Conservation (phyloP, 2,797 vertebrate species). For the Acipenser ruthenus region DNA sequence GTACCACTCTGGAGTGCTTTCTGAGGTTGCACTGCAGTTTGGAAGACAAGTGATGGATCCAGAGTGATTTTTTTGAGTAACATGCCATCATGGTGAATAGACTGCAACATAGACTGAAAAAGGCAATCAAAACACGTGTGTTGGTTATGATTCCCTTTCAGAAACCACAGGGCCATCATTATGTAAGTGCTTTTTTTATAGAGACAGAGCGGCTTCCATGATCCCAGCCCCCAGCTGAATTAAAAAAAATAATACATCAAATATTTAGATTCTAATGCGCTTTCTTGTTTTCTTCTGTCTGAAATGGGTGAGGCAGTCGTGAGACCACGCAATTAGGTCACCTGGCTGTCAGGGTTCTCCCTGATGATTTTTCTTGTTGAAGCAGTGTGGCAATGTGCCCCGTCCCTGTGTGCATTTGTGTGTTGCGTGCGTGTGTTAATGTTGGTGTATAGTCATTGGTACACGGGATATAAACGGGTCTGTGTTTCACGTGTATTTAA, state of each 20-base stretch:
- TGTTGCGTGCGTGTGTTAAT: too few relatives aligned
- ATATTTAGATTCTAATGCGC: background rate
- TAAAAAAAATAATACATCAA: too few relatives aligned
- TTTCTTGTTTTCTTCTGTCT: background rate
- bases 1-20: background rate
- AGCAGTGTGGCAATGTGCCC: too few relatives aligned
- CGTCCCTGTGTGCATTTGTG: too few relatives aligned
- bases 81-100: background rate
- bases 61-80: background rate
- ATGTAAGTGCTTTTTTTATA: background rate
- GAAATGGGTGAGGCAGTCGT: background rate
- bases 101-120: background rate
- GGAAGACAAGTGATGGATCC: background rate
- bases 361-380: background rate
- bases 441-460: too few relatives aligned
- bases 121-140: background rate
- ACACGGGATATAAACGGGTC: too few relatives aligned
- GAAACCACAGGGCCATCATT: background rate
- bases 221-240: background rate
- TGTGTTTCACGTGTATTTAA: too few relatives aligned
- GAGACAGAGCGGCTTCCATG: background rate
- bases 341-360: background rate
- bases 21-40: background rate
- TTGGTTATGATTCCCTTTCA: background rate
- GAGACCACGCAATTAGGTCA: background rate